Percentiles rank a stretch among this genome's conserved stretches.
Conservation (phyloP, 2,888 invertebrate species). For the Salticus scenicus region DNA sequence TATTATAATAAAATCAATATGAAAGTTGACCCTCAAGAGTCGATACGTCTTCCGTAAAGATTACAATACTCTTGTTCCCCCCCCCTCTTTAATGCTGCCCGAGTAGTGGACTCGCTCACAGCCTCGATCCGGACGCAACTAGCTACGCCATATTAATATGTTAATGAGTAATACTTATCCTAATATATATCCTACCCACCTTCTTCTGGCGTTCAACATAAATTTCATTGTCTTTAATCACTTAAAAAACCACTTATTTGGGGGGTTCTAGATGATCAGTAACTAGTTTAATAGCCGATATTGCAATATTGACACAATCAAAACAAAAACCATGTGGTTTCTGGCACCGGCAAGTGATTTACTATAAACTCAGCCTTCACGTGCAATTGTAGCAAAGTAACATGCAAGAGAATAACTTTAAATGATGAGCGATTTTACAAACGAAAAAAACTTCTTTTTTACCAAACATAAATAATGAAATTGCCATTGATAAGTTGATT, state of each 20-base stretch:
- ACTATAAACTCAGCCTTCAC: constrained; percentile 61
- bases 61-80: constrained; percentile 62
- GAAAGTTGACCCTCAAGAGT: constrained; percentile 68
- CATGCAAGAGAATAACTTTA: not conserved
- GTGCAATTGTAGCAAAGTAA: constrained; percentile 14
- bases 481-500: too few species aligned
- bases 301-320: constrained; percentile 58
- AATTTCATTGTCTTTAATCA: constrained; percentile 58
- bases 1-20: constrained; percentile 67
- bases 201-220: constrained; percentile 59
- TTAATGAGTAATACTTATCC: constrained; percentile 72
- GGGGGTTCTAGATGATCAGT: constrained; percentile 31
- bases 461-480: not conserved
- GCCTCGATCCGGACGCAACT: constrained; percentile 69
- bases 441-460: not conserved
- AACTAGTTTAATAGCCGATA: constrained; percentile 48
- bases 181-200: constrained; percentile 71
- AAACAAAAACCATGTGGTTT: constrained; percentile 71
- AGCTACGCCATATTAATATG: constrained; percentile 71
- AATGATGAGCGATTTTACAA: not conserved
- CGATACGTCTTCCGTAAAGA: constrained; percentile 67
- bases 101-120: constrained; percentile 61
- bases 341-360: constrained; percentile 66
- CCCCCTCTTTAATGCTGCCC: constrained; percentile 59
- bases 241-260: constrained; percentile 36